These are phyloP conservation scores for Megathymus violae DNA, from an alignment of 1,140 invertebrate species.

Conservation along the genomic window DNA sequence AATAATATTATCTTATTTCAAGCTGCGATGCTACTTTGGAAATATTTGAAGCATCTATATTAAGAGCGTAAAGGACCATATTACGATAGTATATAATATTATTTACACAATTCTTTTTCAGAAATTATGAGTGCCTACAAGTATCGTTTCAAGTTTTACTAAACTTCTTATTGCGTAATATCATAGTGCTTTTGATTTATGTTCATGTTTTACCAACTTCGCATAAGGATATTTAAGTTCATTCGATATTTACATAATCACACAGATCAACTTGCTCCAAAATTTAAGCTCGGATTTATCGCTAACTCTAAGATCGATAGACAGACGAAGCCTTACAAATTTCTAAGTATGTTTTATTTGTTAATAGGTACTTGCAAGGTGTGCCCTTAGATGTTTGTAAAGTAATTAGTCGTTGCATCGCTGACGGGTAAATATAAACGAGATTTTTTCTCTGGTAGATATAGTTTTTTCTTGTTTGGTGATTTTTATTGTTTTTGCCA, in stretches of 20 bases:
- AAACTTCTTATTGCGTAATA: too few species aligned
- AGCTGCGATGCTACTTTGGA: not conserved
- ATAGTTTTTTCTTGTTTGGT: too few species aligned
- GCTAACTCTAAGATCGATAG: slow-evolving; percentile 54
- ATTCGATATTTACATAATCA: slow-evolving; percentile 36
- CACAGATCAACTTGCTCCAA: slow-evolving; percentile 21
- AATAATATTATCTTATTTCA: slow-evolving; percentile 19
- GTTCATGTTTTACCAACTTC: too few species aligned
- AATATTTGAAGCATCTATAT: too few species aligned
- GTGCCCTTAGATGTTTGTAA: slow-evolving; percentile 61
- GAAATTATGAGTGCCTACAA: too few species aligned
- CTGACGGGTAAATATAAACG: not conserved
- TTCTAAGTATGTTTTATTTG: slow-evolving; percentile 59
- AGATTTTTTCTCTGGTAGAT: not conserved
- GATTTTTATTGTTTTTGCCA: too few species aligned
- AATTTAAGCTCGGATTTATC: slow-evolving; percentile 50
- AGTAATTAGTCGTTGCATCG: slow-evolving; percentile 59
- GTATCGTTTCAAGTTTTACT: too few species aligned
- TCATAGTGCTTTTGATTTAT: too few species aligned
- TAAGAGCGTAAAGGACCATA: too few species aligned
- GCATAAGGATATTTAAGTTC: slow-evolving; percentile 12
- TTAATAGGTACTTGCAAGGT: slow-evolving; percentile 66
- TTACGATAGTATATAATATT: too few species aligned
- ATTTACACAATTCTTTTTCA: too few species aligned
- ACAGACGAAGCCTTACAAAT: slow-evolving; percentile 50